Base-by-base conservation (phyloP, 2,888 invertebrate species). In the Lingula anatina region DNA sequence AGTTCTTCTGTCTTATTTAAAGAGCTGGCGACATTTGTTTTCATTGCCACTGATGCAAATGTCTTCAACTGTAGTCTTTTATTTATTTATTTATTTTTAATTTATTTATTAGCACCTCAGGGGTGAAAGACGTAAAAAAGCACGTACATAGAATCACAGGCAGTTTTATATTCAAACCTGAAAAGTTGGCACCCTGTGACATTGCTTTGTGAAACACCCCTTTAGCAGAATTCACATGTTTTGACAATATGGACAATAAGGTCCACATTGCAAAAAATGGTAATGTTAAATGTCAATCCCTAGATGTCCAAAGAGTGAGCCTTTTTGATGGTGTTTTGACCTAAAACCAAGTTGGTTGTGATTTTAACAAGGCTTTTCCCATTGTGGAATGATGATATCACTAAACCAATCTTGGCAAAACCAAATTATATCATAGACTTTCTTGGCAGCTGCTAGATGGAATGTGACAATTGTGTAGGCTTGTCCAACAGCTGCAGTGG, bases 391-490 rank as follows among this genome's bases (percentile, higher is more conserved):
- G 7, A 44, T 44, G 27, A 44, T 28, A 44, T 44, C 44, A 20
- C 27, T 28, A 27, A 44, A 44, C 9, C 3, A 18, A n/a, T 28
- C 5, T 44, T 47, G 5, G 23, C 51, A 24, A 35, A 56, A 53
- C 56, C 53, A 57, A 1, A 51, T 49, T 0, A 56, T 2, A 25
- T 39, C 9, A 28, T 53, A 57, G n/a, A 54, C 59, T 42, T 56
- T 54, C 21, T 47, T 59, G 3, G 57, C 54, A n/a, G 54, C 53
- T 9, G 55, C 55, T n/a, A 57, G 23, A 36, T 59, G 51, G 47
- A 57, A 59, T 7, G 57, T 57, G 0, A 57, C 50, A 42, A 57
- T 43, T 1, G 55, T 49, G 38, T 53, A 54, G 7, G 44, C n/a
- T 26, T 57, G 56, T 3, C 50, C 53, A 12, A 49, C 50, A 28